These are phyloP conservation scores for Lophius americanus DNA, from an alignment of 2,797 vertebrate species.

Conservation along the genomic window DNA sequence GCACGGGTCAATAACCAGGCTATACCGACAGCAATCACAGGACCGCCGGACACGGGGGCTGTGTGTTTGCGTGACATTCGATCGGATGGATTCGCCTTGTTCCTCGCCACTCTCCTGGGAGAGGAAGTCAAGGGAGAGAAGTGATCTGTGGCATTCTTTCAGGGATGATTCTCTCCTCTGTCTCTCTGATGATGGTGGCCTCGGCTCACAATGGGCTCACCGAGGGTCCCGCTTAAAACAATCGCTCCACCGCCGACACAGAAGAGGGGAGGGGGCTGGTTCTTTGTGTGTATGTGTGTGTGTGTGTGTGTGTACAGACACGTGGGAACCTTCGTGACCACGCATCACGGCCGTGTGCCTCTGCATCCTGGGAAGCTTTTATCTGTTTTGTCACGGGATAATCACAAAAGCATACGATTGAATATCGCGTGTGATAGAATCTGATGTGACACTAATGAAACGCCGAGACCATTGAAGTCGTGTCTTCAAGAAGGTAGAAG, in stretches of 20 bases:
- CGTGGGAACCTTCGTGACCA: constrained; percentile 32
- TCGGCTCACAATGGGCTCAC: constrained; percentile 64
- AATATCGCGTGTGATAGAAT: constrained; percentile 74
- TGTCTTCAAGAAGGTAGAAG: constrained; percentile 64
- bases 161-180: constrained; percentile 65
- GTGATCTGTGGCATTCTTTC: constrained; percentile 74
- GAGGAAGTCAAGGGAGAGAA: constrained; percentile 52
- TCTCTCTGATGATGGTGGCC: constrained; percentile 73
- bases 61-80: constrained; percentile 79
- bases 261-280: constrained; percentile 25
- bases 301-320: constrained; percentile 28
- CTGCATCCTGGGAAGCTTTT: constrained; percentile 34
- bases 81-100: constrained; percentile 78
- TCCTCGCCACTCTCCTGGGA: constrained; percentile 69
- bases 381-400: constrained; percentile 72
- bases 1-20: constrained; percentile 79
- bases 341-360: constrained; percentile 14
- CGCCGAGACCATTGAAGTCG: constrained; percentile 71
- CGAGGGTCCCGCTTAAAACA: constrained; percentile 64
- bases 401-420: constrained; percentile 69
- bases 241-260: constrained; percentile 58
- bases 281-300: constrained; percentile 33
- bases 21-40: constrained; percentile 80
- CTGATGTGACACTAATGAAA: constrained; percentile 67
- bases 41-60: constrained; percentile 61